Conservation (phyloP, 1,140 invertebrate species). For the Cheumatopsyche charites region DNA sequence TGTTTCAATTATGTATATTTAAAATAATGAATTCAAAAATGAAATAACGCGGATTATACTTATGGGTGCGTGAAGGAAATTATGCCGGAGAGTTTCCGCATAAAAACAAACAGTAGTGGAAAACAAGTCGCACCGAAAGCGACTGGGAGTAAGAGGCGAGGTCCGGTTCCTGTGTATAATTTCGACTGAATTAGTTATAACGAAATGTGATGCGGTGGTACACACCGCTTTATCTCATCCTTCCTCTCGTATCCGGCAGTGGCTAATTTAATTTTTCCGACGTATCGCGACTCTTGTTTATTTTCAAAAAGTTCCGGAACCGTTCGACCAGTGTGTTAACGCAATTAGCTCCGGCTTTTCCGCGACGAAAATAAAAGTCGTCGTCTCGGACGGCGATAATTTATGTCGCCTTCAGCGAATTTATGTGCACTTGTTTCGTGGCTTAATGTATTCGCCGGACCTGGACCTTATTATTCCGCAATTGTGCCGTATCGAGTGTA, state of each 20-base stretch:
- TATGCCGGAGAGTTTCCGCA: slow-evolving; percentile 10
- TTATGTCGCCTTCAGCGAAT: slow-evolving; percentile 31
- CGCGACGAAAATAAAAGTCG: slow-evolving; percentile 26
- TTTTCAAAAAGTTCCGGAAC: neutral
- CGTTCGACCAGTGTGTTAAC: slow-evolving; percentile 14
- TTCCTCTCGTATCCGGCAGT: slow-evolving; percentile 11
- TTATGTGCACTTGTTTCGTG: slow-evolving; percentile 26
- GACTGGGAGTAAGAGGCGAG: neutral
- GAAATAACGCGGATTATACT: neutral
- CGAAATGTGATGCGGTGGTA: neutral
- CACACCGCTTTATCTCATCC: slow-evolving; percentile 9
- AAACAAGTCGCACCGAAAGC: neutral
- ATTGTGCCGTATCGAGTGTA: neutral
- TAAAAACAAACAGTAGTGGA: slow-evolving; percentile 11
- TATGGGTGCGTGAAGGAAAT: neutral
- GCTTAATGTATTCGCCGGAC: slow-evolving; percentile 23
- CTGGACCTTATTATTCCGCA: slow-evolving; percentile 10
- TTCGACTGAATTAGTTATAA: slow-evolving; percentile 22
- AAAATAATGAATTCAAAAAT: too few species aligned
- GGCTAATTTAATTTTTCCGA: slow-evolving; percentile 25
- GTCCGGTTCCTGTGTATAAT: slow-evolving; percentile 16
- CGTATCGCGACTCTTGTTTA: slow-evolving; percentile 10
- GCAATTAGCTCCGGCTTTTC: slow-evolving; percentile 25
- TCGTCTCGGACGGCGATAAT: slow-evolving; percentile 17
- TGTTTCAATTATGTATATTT: too few species aligned